These are phyloP conservation scores for Sciurus niger DNA, from an alignment of 2,113 vertebrate genomes.

Conservation along the genomic window DNA sequence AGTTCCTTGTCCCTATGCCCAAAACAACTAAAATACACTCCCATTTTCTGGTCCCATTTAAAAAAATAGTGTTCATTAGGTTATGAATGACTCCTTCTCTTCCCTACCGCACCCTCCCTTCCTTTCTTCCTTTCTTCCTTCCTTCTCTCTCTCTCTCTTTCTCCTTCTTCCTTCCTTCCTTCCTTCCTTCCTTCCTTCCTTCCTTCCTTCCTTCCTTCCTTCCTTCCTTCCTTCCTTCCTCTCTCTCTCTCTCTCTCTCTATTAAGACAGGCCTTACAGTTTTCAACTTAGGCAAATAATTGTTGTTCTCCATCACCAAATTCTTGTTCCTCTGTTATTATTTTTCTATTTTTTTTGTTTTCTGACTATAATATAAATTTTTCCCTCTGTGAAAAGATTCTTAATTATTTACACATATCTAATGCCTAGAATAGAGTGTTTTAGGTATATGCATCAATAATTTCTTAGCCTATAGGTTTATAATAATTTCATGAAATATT, in stretches of 20 bases:
- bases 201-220: too few relatives aligned
- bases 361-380: neutral
- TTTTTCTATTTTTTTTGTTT: neutral
- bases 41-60: neutral
- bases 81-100: too few relatives aligned
- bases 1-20: neutral
- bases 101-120: too few relatives aligned
- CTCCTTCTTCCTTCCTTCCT: neutral
- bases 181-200: neutral
- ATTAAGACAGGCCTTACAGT: neutral
- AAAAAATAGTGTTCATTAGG: neutral
- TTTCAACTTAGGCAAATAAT: neutral
- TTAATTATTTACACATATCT: slow-evolving; percentile 12
- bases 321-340: too few relatives aligned
- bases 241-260: neutral
- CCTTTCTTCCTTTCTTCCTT: neutral
- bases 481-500: slow-evolving; percentile 50
- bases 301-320: neutral
- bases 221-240: too few relatives aligned
- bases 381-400: neutral
- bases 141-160: neutral
- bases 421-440: neutral
- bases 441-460: slow-evolving; percentile 8
- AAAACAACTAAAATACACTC: neutral
- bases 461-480: neutral